A percentile compares a stretch with the other conserved stretches of the same genome.
Conservation (phyloP, 2,113 vertebrate species). For the Alectura lathami region DNA sequence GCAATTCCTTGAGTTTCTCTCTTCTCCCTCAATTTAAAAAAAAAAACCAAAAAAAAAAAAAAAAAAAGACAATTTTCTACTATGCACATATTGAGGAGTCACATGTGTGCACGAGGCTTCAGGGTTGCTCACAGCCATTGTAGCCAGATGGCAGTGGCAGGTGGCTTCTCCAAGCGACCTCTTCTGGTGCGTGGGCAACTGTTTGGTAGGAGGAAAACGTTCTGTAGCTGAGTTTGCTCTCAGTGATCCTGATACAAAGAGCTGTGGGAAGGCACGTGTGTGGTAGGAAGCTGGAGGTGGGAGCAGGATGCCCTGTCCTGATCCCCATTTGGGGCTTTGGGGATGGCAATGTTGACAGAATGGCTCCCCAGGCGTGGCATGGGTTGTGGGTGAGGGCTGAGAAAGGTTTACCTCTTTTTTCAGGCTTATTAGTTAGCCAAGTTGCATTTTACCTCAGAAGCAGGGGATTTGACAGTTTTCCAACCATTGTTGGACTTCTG, state of each 20-base stretch:
- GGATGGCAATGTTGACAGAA: neutral
- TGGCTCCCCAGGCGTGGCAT: neutral
- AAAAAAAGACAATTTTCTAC: neutral
- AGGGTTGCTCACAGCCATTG: neutral
- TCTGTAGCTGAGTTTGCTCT: neutral
- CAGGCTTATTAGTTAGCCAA: neutral
- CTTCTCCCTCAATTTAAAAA: no score
- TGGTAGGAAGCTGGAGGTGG: neutral
- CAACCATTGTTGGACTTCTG: neutral
- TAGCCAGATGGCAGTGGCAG: neutral
- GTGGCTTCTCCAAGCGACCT: neutral
- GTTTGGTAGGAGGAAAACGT: neutral
- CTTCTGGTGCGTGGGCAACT: neutral
- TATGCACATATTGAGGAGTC: fast-evolving
- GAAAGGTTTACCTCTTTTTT: neutral
- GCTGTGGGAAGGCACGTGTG: fast-evolving
- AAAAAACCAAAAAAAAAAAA: neutral
- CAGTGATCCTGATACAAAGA: neutral
- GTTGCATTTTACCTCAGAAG: neutral
- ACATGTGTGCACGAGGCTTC: neutral
- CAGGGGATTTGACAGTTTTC: neutral
- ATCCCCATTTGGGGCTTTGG: neutral
- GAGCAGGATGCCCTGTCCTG: neutral
- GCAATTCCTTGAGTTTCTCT: neutral
- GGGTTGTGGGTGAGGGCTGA: neutral